Conservation (phyloP, 1,140 invertebrate species). For the Drosophila sturtevanti region DNA sequence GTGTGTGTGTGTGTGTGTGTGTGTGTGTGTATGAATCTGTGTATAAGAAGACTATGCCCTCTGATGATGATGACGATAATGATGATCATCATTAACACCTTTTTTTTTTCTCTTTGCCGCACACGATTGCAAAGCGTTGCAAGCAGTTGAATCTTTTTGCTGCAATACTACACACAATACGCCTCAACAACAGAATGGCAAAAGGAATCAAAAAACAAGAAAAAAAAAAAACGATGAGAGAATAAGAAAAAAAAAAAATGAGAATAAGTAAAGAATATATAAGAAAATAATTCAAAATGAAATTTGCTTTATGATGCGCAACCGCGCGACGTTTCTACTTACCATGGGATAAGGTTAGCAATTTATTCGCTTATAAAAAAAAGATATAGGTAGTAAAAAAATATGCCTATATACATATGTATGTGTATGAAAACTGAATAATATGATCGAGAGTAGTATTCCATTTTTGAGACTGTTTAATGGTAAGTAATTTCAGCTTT, state of each 20-base stretch:
- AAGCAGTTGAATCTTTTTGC: neutral
- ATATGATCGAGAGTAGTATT: no score
- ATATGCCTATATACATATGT: no score
- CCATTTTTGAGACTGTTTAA: no score
- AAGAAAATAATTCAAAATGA: constrained; percentile 82
- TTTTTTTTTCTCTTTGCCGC: constrained; percentile 52
- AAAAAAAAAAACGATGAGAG: neutral
- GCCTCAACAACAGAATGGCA: constrained; percentile 56
- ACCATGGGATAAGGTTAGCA: constrained; percentile 38
- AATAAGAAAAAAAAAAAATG: constrained; percentile 21
- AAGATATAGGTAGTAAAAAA: no score
- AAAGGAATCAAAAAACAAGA: constrained; percentile 22
- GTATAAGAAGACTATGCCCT: constrained; percentile 3
- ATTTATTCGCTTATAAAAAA: neutral
- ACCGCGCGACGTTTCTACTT: constrained; percentile 69
- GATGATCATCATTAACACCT: constrained; percentile 82
- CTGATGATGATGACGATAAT: constrained; percentile 68
- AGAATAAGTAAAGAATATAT: constrained; percentile 59
- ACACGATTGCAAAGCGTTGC: constrained; percentile 44
- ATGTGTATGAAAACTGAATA: no score
- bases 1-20: neutral
- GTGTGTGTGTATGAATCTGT: neutral
- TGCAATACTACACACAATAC: constrained; percentile 52
- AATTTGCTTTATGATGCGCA: constrained; percentile 83
- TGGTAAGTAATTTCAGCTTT: no score